phyloP scores from a whole-genome alignment of 2,888 invertebrate species.

The Plebejus anna region DNA sequence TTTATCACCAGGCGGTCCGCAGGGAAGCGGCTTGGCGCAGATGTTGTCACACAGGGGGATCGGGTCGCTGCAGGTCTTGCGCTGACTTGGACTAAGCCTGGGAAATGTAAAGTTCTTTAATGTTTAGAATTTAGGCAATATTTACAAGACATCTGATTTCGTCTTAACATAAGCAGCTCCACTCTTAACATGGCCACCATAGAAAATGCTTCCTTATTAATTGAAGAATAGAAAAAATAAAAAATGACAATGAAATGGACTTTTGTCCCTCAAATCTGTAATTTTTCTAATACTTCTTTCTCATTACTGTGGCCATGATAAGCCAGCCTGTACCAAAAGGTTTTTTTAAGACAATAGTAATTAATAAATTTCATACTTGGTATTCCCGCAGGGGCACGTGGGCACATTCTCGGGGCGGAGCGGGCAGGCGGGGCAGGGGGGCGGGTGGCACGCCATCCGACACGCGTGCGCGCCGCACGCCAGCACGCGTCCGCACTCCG shows the following conservation, averaged over 20 bases:
- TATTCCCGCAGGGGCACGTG: slow-evolving; percentile 66
- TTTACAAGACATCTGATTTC: too few species aligned
- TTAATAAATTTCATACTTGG: slow-evolving; percentile 43
- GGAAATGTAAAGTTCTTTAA: background rate
- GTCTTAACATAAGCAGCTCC: too few species aligned
- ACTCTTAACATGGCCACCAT: too few species aligned
- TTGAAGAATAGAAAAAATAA: too few species aligned
- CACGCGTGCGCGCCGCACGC: slow-evolving; percentile 95
- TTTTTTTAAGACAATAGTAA: too few species aligned
- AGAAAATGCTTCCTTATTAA: too few species aligned
- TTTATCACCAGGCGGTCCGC: slow-evolving; percentile 83
- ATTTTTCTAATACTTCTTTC: too few species aligned
- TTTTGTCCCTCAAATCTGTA: too few species aligned
- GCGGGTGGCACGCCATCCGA: slow-evolving; percentile 90
- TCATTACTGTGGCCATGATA: too few species aligned
- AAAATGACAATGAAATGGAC: too few species aligned
- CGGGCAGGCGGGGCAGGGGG: slow-evolving; percentile 87
- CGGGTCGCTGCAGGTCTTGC: slow-evolving; percentile 88
- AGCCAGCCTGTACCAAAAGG: too few species aligned
- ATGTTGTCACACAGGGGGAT: slow-evolving; percentile 89
- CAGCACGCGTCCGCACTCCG: slow-evolving; percentile 88
- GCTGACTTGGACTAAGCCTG: slow-evolving; percentile 62
- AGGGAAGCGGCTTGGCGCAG: slow-evolving; percentile 82
- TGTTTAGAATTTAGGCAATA: too few species aligned
- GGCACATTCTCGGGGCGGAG: slow-evolving; percentile 51